Evolutionary conservation across 2,797 vertebrate species (phyloP).

Genomic region (Centroberyx gerrardi): DNA sequence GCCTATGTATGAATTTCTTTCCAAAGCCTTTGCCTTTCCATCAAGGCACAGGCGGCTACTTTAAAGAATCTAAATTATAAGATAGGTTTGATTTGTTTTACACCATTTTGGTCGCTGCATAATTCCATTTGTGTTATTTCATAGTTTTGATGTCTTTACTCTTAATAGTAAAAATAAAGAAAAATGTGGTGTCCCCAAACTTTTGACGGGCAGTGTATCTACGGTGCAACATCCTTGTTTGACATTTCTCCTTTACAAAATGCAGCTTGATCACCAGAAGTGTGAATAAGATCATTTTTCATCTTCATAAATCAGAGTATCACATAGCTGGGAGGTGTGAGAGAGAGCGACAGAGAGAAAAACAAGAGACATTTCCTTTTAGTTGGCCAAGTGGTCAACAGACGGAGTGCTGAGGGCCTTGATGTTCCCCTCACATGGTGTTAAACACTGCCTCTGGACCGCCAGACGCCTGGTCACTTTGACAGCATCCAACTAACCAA

Average conservation of each 20-base stretch:
- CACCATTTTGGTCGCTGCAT: no score
- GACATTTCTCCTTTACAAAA: neutral
- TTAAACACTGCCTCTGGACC: slow-evolving; percentile 62
- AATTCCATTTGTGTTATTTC: no score
- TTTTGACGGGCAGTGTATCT: no score
- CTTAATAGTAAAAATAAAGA: no score
- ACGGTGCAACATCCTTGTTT: neutral
- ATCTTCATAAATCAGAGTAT: slow-evolving; percentile 52
- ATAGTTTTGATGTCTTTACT: no score
- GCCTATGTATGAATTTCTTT: no score
- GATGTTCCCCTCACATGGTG: slow-evolving; percentile 70
- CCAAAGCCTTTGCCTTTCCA: no score
- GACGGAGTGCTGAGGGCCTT: slow-evolving; percentile 77
- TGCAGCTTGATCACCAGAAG: slow-evolving; percentile 17
- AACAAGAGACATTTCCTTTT: slow-evolving; percentile 26
- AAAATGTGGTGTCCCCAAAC: no score
- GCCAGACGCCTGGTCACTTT: slow-evolving; percentile 74
- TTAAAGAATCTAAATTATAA: no score
- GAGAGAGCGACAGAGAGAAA: slow-evolving; percentile 45
- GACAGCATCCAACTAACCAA: slow-evolving; percentile 52
- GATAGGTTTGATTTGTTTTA: no score
- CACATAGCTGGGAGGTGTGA: slow-evolving; percentile 76
- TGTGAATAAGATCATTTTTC: slow-evolving; percentile 6
- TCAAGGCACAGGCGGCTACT: no score
- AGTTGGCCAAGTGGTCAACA: slow-evolving; percentile 75